Base-by-base conservation (phyloP, 2,113 vertebrate genomes). In the Bubalus kerabau region DNA sequence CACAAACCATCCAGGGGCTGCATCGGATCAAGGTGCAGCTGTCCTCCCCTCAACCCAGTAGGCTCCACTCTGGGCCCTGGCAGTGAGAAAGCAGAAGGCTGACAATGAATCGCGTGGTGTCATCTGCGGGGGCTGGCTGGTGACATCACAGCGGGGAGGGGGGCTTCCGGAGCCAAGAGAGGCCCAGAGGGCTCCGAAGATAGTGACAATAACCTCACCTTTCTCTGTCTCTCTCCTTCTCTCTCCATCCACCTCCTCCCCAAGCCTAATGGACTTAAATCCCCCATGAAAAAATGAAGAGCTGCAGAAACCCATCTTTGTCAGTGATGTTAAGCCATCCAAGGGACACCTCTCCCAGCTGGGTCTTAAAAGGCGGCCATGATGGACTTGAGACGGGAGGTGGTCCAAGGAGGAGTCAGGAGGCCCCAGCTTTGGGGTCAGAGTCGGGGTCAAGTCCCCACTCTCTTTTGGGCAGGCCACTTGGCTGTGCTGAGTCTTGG, bases 1-100 rank as follows among this genome's bases (percentile, higher is more conserved):
- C 56, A 97, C 97, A 86, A 98, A 91, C 96, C 97, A 97, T 97
- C 96, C 92, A 83, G 67, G 60, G 86, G 86, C 85, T 57, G 59
- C 28, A 54, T 43, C 0, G 3, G 94, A 96, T 97, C 67, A 78
- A 71, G 91, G 86, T 0, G 19, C 98, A 94, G 95, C 97, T 78
- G 36, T 43, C 71, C 2, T 2, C 32, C 9, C 48, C 60, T 78
- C 60, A 14, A 94, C 88, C 91, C 52, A 2, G 0, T 0, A 48
- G 78, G 67, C 60, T n/a, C 59, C 23, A 5, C 62, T 50, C 71
- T 10, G 32, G 89, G 76, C 82, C 54, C 30, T 15, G 10, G 23
- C 40, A 43, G 92, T 46, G 91, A 94, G 46, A 96, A 97, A 94
- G 87, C 97, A 95, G 98, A 86, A 97, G 0, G 59, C 57, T 2